Conservation (phyloP, 2,888 invertebrate genomes). For the Corythucha ciliata region DNA sequence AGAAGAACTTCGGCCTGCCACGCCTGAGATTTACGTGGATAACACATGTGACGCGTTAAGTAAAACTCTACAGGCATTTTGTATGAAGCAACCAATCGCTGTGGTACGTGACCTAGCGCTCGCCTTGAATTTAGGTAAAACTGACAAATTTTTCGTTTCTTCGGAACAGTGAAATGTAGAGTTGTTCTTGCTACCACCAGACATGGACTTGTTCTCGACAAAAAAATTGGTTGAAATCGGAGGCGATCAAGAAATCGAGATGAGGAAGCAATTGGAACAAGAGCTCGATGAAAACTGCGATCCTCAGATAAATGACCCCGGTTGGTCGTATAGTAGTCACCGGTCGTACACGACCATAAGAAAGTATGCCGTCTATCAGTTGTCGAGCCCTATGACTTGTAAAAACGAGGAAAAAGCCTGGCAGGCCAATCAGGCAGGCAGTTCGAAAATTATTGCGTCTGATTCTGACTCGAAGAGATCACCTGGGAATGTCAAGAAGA, state of each 20-base stretch:
- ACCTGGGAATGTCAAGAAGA: conserved; percentile 43
- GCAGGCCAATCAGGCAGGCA: conserved; percentile 43
- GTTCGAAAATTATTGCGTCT: conserved; percentile 45
- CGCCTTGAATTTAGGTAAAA: conserved; percentile 71
- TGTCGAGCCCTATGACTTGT: conserved; percentile 94
- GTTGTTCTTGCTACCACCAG: conserved; percentile 43
- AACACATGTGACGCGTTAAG: conserved; percentile 96
- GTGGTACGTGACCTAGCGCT: conserved; percentile 91
- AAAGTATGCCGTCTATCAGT: conserved; percentile 98
- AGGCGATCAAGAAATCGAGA: conserved; percentile 87
- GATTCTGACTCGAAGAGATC: conserved; percentile 78
- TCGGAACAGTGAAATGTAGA: not conserved
- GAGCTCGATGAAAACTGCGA: conserved; percentile 97
- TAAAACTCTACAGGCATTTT: conserved; percentile 93
- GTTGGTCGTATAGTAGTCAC: conserved; percentile 93
- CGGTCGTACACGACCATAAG: conserved; percentile 92
- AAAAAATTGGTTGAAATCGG: conserved; percentile 95
- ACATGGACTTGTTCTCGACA: conserved; percentile 95
- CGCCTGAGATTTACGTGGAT: conserved; percentile 89
- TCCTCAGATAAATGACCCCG: conserved; percentile 64
- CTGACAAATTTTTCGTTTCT: not conserved
- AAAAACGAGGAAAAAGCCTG: conserved; percentile 61
- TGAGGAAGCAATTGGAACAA: conserved; percentile 90
- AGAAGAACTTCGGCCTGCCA: conserved; percentile 84
- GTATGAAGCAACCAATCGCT: conserved; percentile 92